Conservation (phyloP, 2,888 invertebrate species). For the Heteromyza rotundicornis region DNA sequence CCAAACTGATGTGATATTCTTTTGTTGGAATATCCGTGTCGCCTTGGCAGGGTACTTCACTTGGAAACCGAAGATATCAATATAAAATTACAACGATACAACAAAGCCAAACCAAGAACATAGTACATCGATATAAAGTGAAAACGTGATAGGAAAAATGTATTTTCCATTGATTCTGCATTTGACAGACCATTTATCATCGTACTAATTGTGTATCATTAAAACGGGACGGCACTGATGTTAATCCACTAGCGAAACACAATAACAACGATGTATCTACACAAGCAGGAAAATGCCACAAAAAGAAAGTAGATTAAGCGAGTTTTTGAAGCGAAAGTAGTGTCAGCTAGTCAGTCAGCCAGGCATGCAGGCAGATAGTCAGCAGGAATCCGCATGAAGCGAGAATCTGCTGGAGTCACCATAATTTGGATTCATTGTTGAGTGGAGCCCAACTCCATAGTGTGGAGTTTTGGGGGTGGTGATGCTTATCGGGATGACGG, state of each 20-base stretch:
- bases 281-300: constrained; percentile 13
- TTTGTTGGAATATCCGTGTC: neutral
- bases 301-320: constrained; percentile 8
- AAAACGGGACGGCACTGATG: constrained; percentile 43
- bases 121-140: neutral
- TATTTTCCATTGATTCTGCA: constrained; percentile 45
- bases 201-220: constrained; percentile 60
- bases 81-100: neutral
- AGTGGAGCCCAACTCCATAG: no score
- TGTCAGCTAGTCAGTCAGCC: no score
- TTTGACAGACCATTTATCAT: constrained; percentile 61
- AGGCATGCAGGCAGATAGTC: no score
- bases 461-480: no score
- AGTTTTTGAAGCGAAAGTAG: neutral
- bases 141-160: constrained; percentile 1
- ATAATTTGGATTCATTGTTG: no score
- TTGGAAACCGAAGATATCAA: neutral
- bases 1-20: neutral
- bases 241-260: constrained; percentile 41
- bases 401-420: no score
- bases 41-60: neutral
- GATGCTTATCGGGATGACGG: no score
- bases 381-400: no score
- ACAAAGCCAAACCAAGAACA: neutral
- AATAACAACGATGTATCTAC: constrained; percentile 14